Evolutionary conservation across 2,113 vertebrate species (phyloP).

Genomic region (Accipiter virgatus): DNA sequence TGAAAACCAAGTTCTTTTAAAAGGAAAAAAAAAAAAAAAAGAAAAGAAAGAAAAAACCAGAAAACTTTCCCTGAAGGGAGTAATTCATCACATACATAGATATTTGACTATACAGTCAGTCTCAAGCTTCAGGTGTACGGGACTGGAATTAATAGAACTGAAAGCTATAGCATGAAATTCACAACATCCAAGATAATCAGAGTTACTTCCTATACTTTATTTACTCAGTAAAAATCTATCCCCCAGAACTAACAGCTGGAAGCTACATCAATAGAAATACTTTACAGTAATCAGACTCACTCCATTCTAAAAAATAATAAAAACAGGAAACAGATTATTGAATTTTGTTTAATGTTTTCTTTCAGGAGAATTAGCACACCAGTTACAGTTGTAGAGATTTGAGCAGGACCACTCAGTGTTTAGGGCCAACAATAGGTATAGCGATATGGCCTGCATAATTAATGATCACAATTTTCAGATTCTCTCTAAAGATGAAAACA

Average conservation of each 20-base stretch:
- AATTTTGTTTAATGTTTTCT: background rate
- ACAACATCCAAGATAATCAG: slow-evolving; percentile 13
- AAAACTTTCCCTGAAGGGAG: background rate
- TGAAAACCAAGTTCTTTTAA: background rate
- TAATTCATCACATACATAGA: slow-evolving; percentile 4
- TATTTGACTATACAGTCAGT: background rate
- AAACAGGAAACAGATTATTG: background rate
- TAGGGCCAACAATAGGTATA: background rate
- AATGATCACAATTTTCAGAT: background rate
- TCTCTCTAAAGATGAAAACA: background rate
- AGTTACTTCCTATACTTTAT: slow-evolving; percentile 18
- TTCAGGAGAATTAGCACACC: background rate
- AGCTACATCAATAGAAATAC: slow-evolving; percentile 1
- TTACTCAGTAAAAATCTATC: slow-evolving; percentile 26
- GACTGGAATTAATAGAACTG: slow-evolving; percentile 31
- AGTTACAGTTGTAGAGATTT: background rate
- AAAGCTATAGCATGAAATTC: slow-evolving; percentile 22
- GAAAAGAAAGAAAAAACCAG: background rate
- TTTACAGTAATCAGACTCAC: background rate
- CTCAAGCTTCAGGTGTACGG: slow-evolving; percentile 14
- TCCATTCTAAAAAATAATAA: background rate
- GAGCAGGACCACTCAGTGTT: background rate
- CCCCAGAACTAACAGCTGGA: background rate
- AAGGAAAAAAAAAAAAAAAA: background rate
- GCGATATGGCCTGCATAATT: background rate